Base-by-base conservation (phyloP, 2,888 invertebrate genomes). In the Hyposoter dolosus region DNA sequence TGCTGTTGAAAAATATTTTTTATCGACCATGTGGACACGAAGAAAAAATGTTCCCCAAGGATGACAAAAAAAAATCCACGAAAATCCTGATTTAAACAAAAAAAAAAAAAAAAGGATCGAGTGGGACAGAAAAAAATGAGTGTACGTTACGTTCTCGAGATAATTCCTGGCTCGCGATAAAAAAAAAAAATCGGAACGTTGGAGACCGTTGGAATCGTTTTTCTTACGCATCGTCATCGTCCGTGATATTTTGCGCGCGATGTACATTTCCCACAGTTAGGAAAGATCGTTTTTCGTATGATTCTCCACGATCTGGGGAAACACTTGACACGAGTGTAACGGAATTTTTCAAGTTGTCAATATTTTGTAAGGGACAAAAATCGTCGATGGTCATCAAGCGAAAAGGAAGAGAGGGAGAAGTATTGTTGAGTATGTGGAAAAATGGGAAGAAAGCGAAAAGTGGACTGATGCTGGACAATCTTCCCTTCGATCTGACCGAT, bases 401-500 rank as follows among this genome's bases (percentile, higher is more conserved):
- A 74, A 71, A 66, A 53, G 66, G 68, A 63, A 23, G 32, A 79
- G 45, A 79, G n/a, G 45, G 78, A 83, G 5, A 32, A 19, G 28
- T 19, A 19, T 35, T 12, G 10, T 17, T 17, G 28, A 17, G 28
- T 12, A 45, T 15, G 35, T 56, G 15, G 15, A 74, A 74, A 56
- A 74, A 56, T 23, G 17, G 19, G 23, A 74, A 72, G 19, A n/a
- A 66, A 47, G 9, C 19, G n/a, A 66, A 76, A 71, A 83, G 72
- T 68, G 63, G 71, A 82, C 47, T 17, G 43, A 47, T 66, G 56
- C 79, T 69, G 79, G 82, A 81, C 77, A 84, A 88, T 88, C 88
- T 87, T 84, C 87, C 88, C 88, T 83, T 68, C 71, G 75, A 88
- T 88, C 87, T 85, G 84, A 81, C 84, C 86, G 69, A 77, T 69